These are phyloP conservation scores for Aplocera efformata DNA, from an alignment of 2,888 invertebrate species.

Conservation along the genomic window DNA sequence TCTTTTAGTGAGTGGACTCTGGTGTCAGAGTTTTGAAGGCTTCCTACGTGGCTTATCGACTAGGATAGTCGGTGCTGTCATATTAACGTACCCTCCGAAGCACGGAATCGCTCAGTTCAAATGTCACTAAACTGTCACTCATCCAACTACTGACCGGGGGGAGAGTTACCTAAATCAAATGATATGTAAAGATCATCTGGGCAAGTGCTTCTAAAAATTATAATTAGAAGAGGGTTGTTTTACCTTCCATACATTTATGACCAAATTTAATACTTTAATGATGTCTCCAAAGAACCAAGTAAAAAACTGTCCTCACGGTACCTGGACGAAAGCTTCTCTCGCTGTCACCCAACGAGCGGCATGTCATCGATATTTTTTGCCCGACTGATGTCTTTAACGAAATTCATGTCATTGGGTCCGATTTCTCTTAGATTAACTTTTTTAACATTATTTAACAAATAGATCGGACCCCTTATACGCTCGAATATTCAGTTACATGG, in stretches of 20 bases:
- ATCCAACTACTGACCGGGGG: no score
- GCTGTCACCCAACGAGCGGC: conserved; percentile 56
- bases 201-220: no score
- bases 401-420: conserved; percentile 77
- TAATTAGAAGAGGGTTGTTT: no score
- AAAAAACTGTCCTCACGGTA: conserved; percentile 53
- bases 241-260: conserved; percentile 50
- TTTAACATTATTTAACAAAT: conserved; percentile 78
- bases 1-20: no score
- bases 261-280: conserved; percentile 76
- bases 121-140: no score
- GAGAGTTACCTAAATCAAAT: no score
- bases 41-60: no score
- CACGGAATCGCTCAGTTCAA: no score
- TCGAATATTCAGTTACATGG: conserved; percentile 80
- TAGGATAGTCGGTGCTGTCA: no score
- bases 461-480: conserved; percentile 75
- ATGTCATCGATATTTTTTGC: conserved; percentile 76
- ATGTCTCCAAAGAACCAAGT: conserved; percentile 58
- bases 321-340: conserved; percentile 54
- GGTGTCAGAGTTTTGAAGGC: no score
- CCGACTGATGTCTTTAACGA: conserved; percentile 73
- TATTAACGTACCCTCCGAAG: no score
- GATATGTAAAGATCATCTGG: no score
- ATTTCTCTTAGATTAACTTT: conserved; percentile 78